phyloP scores from a whole-genome alignment of 2,888 invertebrate genomes.

The Idaea straminata region DNA sequence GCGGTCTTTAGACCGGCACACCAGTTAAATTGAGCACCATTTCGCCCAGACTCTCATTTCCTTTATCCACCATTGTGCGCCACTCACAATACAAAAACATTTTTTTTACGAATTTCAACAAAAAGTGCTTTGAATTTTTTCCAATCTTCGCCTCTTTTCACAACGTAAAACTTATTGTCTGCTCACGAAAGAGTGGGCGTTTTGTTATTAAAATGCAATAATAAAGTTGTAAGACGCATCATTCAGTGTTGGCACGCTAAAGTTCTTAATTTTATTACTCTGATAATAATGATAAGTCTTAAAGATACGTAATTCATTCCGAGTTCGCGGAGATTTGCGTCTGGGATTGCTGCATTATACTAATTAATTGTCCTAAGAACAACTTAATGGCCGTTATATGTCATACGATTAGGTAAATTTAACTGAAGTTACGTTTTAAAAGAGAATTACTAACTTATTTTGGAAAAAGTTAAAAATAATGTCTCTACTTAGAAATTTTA shows the following conservation, averaged over 20 bases:
- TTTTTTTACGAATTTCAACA: constrained; percentile 77
- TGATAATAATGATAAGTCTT: constrained; percentile 75
- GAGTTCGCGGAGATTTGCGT: constrained; percentile 68
- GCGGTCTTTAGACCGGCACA: constrained; percentile 45
- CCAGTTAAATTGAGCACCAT: constrained; percentile 75
- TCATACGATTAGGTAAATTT: constrained; percentile 56
- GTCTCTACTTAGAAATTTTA: not conserved
- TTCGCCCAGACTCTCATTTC: constrained; percentile 78
- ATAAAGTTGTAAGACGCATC: constrained; percentile 30
- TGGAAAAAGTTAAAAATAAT: not conserved
- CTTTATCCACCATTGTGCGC: constrained; percentile 74
- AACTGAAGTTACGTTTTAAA: constrained; percentile 4
- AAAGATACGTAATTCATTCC: constrained; percentile 72
- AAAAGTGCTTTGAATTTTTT: constrained; percentile 78
- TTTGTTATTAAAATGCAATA: constrained; percentile 45
- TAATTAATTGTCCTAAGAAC: constrained; percentile 75
- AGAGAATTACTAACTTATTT: not conserved
- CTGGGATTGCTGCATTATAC: constrained; percentile 75
- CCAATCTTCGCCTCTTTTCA: constrained; percentile 77
- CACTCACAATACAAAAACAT: constrained; percentile 77
- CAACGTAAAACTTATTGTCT: constrained; percentile 72
- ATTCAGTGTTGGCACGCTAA: constrained; percentile 6
- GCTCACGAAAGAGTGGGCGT: constrained; percentile 50
- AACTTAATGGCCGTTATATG: constrained; percentile 64
- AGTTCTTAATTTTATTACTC: constrained; percentile 66